Evolutionary conservation across 1,140 invertebrate species (phyloP), one percentile per base, ranked within the genome.

Genomic region (Solenopsis invicta): DNA sequence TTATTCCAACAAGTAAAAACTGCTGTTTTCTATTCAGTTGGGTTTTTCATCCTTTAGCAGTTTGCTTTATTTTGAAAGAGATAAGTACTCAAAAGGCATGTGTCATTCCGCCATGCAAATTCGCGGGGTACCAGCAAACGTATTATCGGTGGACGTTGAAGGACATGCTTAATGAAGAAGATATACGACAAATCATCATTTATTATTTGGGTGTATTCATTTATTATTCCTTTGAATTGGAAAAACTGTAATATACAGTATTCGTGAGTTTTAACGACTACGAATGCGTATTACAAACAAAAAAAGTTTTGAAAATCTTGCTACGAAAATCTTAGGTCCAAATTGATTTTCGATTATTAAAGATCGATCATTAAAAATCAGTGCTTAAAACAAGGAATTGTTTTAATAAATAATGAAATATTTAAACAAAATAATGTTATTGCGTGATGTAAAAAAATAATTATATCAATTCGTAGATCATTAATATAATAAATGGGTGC

Each of bases 81-180:
- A 76, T 16, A 59, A 24, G 4, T 24, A 2, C 2, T 69, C 24
- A 16, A 16, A 62, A 78, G 29, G 37, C 13, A 45, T 59, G 16
- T 21, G 50, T 59, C 52, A 81, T 56, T 56, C 21, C 0, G 16
- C 16, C 4, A 80, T 69, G 10, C n/a, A 69, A 45, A 81, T 69
- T 54, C 50, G n/a, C 34, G 5, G 2, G 8, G 21, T 81, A 45
- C 37, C 8, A 41, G 29, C 16, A 74, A 48, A n/a, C 12, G 10
- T 82, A 16, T 1, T 80, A 77, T 77, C 64, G 3, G 18, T 48
- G 4, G 21, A 12, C 45, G n/a, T 77, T 64, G 48, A 89, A 89
- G 87, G 54, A 75, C 74, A 45, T 1, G 45, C 13, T 16, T 74
- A 62, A 84, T 50, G 41, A 48, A 74, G 10, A 50, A 48, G 41